These are phyloP conservation scores for Neuroterus valhalla DNA, from an alignment of 1,140 invertebrate species.

Conservation along the genomic window DNA sequence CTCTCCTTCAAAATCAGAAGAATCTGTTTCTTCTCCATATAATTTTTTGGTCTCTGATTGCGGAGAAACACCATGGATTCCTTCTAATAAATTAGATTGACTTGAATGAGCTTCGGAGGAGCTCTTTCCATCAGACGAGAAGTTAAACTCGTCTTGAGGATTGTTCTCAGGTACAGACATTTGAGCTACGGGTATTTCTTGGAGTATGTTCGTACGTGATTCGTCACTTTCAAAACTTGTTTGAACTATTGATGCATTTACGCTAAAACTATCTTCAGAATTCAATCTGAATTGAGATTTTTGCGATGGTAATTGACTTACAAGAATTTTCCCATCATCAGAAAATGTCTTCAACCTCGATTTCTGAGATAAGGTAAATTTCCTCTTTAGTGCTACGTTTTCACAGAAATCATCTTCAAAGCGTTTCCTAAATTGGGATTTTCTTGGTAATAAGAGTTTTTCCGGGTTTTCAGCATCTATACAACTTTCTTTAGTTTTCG, in stretches of 20 bases:
- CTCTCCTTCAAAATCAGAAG: constrained; percentile 7
- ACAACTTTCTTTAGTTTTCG: no score
- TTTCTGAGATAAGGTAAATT: neutral
- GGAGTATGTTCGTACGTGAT: neutral
- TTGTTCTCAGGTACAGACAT: neutral
- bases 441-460: no score
- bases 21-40: constrained; percentile 4
- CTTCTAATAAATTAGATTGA: neutral
- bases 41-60: neutral
- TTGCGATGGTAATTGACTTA: neutral
- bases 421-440: no score
- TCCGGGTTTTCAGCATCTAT: no score
- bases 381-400: neutral
- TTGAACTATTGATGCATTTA: neutral
- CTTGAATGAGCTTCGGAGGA: neutral
- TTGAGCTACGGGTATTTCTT: neutral
- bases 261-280: neutral
- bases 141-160: neutral
- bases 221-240: neutral
- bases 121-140: neutral
- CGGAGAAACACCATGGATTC: neutral
- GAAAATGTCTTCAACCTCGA: neutral
- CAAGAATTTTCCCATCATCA: no score
- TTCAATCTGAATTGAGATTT: neutral
- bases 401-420: neutral